Evolutionary conservation across 2,888 invertebrate genomes (phyloP), one percentile per base, ranked within the genome.

Genomic region (Ophraella communa): DNA sequence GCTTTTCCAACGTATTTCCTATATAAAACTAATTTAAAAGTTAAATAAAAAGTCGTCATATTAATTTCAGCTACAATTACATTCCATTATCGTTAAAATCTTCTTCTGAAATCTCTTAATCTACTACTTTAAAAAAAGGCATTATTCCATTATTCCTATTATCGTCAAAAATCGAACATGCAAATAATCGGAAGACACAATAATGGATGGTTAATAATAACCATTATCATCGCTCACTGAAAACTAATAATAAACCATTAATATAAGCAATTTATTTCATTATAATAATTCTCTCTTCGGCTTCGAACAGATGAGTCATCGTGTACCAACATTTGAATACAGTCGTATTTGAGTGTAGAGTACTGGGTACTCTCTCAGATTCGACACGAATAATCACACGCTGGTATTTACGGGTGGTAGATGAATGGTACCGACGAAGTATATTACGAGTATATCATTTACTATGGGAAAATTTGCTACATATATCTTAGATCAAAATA

Each of bases 181-280:
- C 76, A 78, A 77, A 78, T 77, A 74, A 70, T 68, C 65, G 58
- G 68, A 58, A 68, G 72, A 69, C 68, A 64, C 69, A 69, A 74
- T 77, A 78, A 78, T 77, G 75, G 76, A 72, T 73, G 71, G 72
- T 73, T 74, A 79, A 79, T 72, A 71, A 73, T 69, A 73, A 77
- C 79, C 78, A 80, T 80, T 80, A 81, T 79, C 79, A 79, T 80
- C 79, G 76, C 79, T 79, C 79, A 79, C 75, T 74, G 79, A 79
- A 81, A 81, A 79, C 80, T 80, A 81, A 81, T 81, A 81, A 81
- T 76, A 79, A 79, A 76, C 78, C 80, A 80, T 82, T 82, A 82
- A 81, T 81, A 78, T 60, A 60, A 60, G 59, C 81, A 82, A 82
- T 82, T 82, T 82, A 81, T 80, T 81, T 79, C 81, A 82, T 81